These are phyloP conservation scores for Silurus aristotelis DNA, from an alignment of 2,797 vertebrate species.

Conservation along the genomic window DNA sequence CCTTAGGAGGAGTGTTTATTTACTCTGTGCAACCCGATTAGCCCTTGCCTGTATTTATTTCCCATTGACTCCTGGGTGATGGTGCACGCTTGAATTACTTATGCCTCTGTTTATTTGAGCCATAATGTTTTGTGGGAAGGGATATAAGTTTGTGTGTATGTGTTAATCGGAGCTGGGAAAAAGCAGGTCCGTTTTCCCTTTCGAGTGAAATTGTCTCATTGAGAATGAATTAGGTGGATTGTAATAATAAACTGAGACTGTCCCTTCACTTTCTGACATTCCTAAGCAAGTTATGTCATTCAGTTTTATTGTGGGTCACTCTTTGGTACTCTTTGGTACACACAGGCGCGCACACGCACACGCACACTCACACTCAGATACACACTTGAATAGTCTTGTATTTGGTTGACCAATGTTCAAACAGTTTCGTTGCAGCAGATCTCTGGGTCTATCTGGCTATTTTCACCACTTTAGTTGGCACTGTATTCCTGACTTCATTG, in stretches of 20 bases:
- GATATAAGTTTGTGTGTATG: slow-evolving; percentile 55
- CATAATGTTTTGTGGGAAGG: slow-evolving; percentile 70
- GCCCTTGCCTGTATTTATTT: slow-evolving; percentile 59
- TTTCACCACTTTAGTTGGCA: slow-evolving; percentile 47
- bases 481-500: slow-evolving; percentile 38
- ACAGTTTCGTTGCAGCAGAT: slow-evolving; percentile 32
- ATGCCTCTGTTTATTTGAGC: slow-evolving; percentile 71
- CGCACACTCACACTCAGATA: slow-evolving; percentile 5
- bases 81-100: slow-evolving; percentile 65
- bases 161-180: slow-evolving; percentile 74
- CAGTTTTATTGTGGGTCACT: slow-evolving; percentile 43
- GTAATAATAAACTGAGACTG: slow-evolving; percentile 73
- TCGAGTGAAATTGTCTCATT: slow-evolving; percentile 70
- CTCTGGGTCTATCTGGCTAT: slow-evolving; percentile 39
- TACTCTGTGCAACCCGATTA: slow-evolving; percentile 56
- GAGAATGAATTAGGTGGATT: slow-evolving; percentile 69
- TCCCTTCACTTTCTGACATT: slow-evolving; percentile 66
- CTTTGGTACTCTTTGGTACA: slow-evolving; percentile 28
- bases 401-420: slow-evolving; percentile 38
- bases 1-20: slow-evolving; percentile 53
- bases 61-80: slow-evolving; percentile 60
- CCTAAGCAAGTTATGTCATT: slow-evolving; percentile 71
- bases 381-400: slow-evolving; percentile 40
- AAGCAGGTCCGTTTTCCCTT: slow-evolving; percentile 64
- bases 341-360: slow-evolving; percentile 13